These are phyloP conservation scores for Anagyrus pseudococci DNA, from an alignment of 2,888 invertebrate genomes.

Conservation along the genomic window DNA sequence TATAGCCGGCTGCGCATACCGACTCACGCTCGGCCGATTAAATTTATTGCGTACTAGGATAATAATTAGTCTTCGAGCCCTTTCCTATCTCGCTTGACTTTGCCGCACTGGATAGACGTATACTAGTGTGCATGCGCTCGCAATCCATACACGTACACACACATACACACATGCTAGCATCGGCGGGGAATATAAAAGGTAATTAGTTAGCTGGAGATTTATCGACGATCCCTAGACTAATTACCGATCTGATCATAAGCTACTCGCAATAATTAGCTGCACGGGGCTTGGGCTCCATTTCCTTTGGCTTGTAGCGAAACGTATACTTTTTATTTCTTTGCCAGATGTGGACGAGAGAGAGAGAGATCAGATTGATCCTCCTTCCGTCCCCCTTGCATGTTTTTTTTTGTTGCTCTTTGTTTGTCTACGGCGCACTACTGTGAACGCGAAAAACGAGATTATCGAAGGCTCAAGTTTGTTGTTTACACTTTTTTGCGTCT, in stretches of 20 bases:
- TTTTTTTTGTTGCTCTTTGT: neutral
- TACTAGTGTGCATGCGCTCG: no score
- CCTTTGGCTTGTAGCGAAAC: no score
- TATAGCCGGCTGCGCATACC: neutral
- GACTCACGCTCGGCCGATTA: constrained; percentile 41
- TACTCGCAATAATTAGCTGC: constrained; percentile 35
- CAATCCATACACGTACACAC: no score
- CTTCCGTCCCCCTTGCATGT: neutral
- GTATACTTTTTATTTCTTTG: no score
- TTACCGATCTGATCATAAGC: constrained; percentile 50
- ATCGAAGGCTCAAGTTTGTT: no score
- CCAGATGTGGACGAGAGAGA: no score
- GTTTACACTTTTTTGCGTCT: neutral
- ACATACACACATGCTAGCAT: constrained; percentile 1
- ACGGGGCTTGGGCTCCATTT: neutral
- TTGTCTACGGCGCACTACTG: neutral
- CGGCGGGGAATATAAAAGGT: constrained; percentile 46
- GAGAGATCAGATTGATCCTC: no score
- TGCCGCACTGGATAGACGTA: no score
- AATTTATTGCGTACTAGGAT: constrained; percentile 52
- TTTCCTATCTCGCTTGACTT: constrained; percentile 40
- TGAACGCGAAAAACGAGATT: neutral
- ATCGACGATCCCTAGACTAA: constrained; percentile 49
- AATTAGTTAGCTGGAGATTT: constrained; percentile 50
- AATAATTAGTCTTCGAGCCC: constrained; percentile 54